phyloP scores from a whole-genome alignment of 2,113 vertebrate genomes.

The Nymphicus hollandicus region DNA sequence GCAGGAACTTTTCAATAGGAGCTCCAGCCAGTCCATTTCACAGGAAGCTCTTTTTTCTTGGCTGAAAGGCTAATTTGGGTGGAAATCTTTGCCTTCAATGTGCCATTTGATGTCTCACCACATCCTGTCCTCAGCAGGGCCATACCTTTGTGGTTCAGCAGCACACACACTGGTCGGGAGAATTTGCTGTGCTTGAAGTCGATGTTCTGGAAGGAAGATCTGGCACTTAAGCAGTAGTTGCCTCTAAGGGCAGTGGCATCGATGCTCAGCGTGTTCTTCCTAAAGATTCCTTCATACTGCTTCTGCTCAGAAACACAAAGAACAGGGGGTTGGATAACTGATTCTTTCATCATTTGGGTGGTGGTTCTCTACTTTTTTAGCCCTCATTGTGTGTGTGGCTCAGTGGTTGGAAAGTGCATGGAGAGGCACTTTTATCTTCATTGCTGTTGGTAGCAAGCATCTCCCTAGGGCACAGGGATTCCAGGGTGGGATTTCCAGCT shows the following conservation, averaged over 20 bases:
- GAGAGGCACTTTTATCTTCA: neutral
- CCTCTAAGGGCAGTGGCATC: neutral
- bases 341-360: neutral
- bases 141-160: constrained; percentile 5
- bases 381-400: neutral
- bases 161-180: constrained; percentile 38
- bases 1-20: neutral
- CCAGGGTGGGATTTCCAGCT: neutral
- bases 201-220: neutral
- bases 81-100: neutral
- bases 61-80: neutral
- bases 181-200: constrained; percentile 9
- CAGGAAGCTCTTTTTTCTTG: neutral
- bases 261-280: neutral
- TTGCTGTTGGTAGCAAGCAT: neutral
- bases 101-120: neutral
- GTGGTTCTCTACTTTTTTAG: neutral
- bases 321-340: neutral
- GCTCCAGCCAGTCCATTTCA: neutral
- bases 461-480: neutral
- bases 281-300: neutral
- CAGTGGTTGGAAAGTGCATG: neutral
- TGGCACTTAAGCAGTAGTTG: constrained; percentile 58
- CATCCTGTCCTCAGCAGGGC: neutral
- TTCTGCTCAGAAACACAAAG: constrained; percentile 15